A percentile compares a stretch with the other conserved stretches of the same genome.
Evolutionary conservation across 2,113 vertebrate species (phyloP).

Genomic region (Mystacornis crossleyi): DNA sequence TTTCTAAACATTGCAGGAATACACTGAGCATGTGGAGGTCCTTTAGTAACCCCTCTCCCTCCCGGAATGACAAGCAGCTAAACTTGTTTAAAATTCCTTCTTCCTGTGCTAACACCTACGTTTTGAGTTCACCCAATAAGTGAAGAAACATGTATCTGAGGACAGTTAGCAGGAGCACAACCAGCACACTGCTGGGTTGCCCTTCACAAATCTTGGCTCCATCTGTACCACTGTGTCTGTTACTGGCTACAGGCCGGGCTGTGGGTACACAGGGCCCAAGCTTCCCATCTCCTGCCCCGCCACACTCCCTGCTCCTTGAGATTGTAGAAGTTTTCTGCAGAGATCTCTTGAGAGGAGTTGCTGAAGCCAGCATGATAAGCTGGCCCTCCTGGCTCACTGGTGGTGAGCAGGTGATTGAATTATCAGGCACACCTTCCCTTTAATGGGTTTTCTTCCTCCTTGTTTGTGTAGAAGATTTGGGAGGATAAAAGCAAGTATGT

Average conservation of each 20-base stretch:
- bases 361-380: background rate
- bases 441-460: background rate
- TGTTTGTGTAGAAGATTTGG: background rate
- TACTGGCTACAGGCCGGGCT: background rate
- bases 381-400: background rate
- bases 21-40: background rate
- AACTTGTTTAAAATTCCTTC: background rate
- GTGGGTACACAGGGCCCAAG: too few relatives aligned
- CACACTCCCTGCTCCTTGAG: background rate
- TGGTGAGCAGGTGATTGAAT: conserved; percentile 17
- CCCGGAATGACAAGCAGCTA: background rate
- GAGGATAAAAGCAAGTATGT: background rate
- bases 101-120: background rate
- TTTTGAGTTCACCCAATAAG: background rate
- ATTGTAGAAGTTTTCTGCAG: background rate
- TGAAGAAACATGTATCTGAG: accelerated
- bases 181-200: background rate
- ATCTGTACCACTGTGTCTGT: background rate
- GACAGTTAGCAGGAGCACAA: background rate
- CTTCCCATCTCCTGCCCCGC: background rate
- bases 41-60: background rate
- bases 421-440: conserved; percentile 28
- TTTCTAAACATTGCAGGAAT: background rate
- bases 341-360: background rate
- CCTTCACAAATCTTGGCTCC: background rate